Evolutionary conservation across 2,113 vertebrate species (phyloP), one percentile per base, ranked within the genome.

Genomic region (Ceyx melanurus): DNA sequence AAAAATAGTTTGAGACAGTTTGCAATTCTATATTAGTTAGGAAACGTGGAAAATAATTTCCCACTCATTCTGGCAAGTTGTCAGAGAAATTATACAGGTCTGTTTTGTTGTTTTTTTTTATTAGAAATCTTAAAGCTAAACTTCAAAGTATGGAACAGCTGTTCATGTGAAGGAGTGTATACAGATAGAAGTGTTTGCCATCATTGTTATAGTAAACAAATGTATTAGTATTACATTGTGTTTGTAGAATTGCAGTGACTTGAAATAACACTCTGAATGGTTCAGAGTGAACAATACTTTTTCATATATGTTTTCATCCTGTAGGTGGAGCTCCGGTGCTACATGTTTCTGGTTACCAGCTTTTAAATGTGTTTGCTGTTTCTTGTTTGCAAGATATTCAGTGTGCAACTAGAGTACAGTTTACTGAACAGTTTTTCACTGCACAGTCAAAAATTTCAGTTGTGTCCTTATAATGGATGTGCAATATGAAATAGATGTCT

Each of bases 301-400:
- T 89, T 19, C 6, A 35, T 25, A 42, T 79, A 65, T 31, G 6
- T 43, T 85, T 90, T 86, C 75, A 37, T 78, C 97, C 98, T 97
- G 87, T 97, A 98, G 97, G 56, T 97, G 98, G 97, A 92, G 97
- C 97, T 97, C 78, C 2, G 6, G 9, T 85, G 25, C 93, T 94
- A 40, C 42, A 58, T 46, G 62, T 97, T 79, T 86, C 23, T 83
- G 31, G 7, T 60, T 78, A 88, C 19, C 19, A 31, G 61, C 42
- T 80, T 90, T 67, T 46, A 66, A 60, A 78, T 76, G 10, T 57
- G 57, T 82, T 56, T 4, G 0, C 11, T 89, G 22, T 51, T 83
- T 67, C 16, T 91, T 95, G 53, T 89, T 94, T 48, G 17, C 23
- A 45, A 58, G 31, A 31, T 5, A 11, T 19, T 19, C 14, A 48